Conservation (phyloP, 2,797 vertebrate species). For the Mastacembelus armatus region DNA sequence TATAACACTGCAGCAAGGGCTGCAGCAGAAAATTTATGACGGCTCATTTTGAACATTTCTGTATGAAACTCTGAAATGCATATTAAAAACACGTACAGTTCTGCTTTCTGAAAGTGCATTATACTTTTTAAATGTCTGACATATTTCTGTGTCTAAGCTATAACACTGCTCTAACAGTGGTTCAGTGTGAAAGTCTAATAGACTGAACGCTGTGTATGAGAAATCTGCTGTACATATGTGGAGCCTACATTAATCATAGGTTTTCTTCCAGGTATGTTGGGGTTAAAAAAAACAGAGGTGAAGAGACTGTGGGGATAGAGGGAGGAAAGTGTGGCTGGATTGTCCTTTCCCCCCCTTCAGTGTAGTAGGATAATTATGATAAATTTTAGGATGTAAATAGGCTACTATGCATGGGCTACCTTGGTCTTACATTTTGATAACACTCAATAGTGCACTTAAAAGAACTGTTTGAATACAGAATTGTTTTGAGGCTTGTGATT, state of each 20-base stretch:
- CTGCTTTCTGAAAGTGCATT: not conserved
- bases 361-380: conserved; percentile 21
- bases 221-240: not conserved
- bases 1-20: not conserved
- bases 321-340: too few relatives aligned
- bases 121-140: not conserved
- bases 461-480: conserved; percentile 11
- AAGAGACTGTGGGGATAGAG: not conserved
- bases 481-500: not conserved
- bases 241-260: conserved; percentile 2
- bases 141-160: not conserved
- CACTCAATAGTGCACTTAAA: too few relatives aligned
- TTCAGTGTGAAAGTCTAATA: not conserved
- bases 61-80: not conserved
- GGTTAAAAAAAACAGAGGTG: conserved; percentile 1
- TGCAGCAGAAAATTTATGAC: not conserved
- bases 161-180: not conserved
- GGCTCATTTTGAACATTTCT: conserved; percentile 3
- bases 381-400: conserved; percentile 7
- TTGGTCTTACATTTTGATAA: conserved; percentile 15
- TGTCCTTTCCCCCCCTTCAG: not conserved
- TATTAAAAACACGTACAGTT: not conserved
- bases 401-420: not conserved
- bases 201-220: too few relatives aligned
- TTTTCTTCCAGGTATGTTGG: not conserved